Evolutionary conservation across 2,113 vertebrate species (phyloP).

Genomic region (Epinephelus cyanopodus): DNA sequence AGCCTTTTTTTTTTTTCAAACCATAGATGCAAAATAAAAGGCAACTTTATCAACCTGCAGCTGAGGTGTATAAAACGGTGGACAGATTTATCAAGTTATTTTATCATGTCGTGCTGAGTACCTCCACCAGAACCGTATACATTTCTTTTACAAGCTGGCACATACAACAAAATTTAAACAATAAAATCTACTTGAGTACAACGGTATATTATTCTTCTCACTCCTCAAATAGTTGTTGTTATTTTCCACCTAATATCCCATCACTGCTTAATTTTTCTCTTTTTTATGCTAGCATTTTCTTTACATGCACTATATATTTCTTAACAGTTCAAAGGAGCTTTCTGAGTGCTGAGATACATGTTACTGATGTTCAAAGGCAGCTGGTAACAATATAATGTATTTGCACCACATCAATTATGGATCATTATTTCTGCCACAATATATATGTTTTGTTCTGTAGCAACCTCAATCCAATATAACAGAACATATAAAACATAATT

Average conservation of each 20-base stretch:
- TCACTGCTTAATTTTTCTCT: not conserved
- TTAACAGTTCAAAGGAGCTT: conserved; percentile 9
- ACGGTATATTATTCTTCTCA: not conserved
- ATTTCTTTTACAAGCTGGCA: conserved; percentile 8
- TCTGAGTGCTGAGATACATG: not conserved
- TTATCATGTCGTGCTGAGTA: not conserved
- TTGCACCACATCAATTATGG: not conserved
- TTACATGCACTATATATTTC: not conserved
- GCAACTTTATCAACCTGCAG: not conserved
- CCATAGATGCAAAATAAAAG: conserved; percentile 5
- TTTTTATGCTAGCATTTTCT: not conserved
- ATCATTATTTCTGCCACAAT: conserved; percentile 3
- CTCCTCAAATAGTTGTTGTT: not conserved
- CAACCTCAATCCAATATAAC: conserved; percentile 6
- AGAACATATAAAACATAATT: not conserved
- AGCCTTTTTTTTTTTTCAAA: not conserved
- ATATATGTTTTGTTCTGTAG: not conserved
- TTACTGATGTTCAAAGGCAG: not conserved
- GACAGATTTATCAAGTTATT: not conserved
- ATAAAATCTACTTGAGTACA: conserved; percentile 5
- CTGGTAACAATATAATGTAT: not conserved
- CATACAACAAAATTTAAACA: conserved; percentile 12
- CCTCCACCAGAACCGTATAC: not conserved
- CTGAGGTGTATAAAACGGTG: not conserved
- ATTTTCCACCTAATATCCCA: not conserved